Base-by-base conservation (phyloP, 1,140 invertebrate species). In the Parapsyche elsis region DNA sequence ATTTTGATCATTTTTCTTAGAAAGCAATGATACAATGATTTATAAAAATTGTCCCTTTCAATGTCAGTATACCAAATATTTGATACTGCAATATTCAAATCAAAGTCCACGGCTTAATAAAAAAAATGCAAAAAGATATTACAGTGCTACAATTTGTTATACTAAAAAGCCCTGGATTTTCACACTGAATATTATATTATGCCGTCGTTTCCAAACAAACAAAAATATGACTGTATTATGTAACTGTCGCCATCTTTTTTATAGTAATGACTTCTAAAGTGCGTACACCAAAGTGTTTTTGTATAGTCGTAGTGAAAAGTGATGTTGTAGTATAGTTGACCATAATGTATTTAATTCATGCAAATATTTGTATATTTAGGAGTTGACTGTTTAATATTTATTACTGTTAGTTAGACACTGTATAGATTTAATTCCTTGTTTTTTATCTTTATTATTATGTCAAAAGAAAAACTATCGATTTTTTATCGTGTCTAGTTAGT, bases 361-460 rank as follows among this genome's bases (percentile, higher is more conserved):
- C 71, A 77, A 76, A 80, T 81, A 81, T 79, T 74, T 81, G 81
- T 81, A 76, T 80, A 79, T 81, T 82, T 82, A 82, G 78, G 38
- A 71, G 75, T 78, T 82, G 78, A 80, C 81, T 80, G 78, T 82
- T 80, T 77, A 30, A 78, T 80, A 82, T 82, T 79, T 78, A 80
- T 82, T 67, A 64, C 78, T 78, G 78, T 80, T 82, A 82, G 81
- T 76, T 80, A 78, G 78, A 82, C n/a, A 74, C 30, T 82, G 81
- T 82, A 80, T 77, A 82, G 77, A 79, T 77, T 70, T 76, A 78
- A 78, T 61, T 73, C 70, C 14, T 73, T 74, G 53, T 73, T 79
- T 61, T 64, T 23, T 24, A 76, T 24, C n/a, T 9, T 12, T 49
- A 57, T 75, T 26, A 57, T 75, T 46, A 46, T 71, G 71, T 53